These are phyloP conservation scores for Microplitis manilae DNA, from an alignment of 2,888 invertebrate genomes.

Conservation along the genomic window DNA sequence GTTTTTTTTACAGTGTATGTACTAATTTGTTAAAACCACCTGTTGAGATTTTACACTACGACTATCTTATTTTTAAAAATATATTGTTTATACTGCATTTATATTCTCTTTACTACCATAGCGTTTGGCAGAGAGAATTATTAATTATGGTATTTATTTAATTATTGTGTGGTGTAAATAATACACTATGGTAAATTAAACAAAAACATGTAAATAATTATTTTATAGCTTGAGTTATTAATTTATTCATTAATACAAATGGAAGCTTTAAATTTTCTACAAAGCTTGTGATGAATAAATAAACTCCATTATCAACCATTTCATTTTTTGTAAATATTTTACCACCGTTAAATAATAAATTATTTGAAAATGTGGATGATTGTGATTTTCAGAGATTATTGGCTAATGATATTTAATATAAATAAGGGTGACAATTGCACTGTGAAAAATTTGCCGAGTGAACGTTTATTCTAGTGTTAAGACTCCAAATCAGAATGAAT, in stretches of 20 bases:
- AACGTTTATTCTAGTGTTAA: too few relatives aligned
- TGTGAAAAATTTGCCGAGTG: too few relatives aligned
- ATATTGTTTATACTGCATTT: background rate
- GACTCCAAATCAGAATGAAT: too few relatives aligned
- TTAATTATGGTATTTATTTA: background rate
- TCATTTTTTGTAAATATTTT: background rate
- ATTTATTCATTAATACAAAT: background rate
- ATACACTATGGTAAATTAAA: background rate
- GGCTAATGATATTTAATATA: too few relatives aligned
- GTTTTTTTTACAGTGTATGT: too few relatives aligned
- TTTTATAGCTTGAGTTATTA: background rate
- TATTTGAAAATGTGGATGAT: background rate
- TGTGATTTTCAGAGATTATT: background rate
- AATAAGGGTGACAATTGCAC: too few relatives aligned
- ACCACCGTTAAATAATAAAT: background rate
- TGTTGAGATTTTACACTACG: background rate
- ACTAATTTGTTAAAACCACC: background rate
- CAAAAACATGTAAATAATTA: background rate
- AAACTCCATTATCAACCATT: background rate
- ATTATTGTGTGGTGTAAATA: background rate
- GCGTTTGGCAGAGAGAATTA: too few relatives aligned
- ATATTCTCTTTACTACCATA: too few relatives aligned
- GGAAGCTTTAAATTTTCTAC: background rate
- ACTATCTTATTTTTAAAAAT: background rate
- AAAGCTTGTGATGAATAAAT: background rate